These are phyloP conservation scores for Eupsittula cactorum DNA, from an alignment of 2,113 vertebrate species.

Conservation along the genomic window DNA sequence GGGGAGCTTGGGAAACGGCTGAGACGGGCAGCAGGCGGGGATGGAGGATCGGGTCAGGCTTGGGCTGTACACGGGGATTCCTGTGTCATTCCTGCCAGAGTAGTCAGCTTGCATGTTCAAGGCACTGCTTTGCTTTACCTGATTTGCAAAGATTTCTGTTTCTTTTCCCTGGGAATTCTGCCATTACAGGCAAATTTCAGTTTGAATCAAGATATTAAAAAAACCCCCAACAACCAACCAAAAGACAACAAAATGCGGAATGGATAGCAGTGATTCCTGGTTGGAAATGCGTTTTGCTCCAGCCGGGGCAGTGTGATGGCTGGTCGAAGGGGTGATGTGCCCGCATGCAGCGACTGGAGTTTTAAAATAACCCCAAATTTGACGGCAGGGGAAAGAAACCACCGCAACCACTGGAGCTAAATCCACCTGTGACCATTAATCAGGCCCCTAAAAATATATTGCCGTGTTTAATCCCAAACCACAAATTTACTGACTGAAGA, in stretches of 20 bases:
- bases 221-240: rapidly evolving
- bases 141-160: neutral
- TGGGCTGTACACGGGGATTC: neutral
- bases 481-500: neutral
- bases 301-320: neutral
- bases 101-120: rapidly evolving
- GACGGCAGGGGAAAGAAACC: conserved; percentile 8
- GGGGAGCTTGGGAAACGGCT: neutral
- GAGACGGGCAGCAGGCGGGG: neutral
- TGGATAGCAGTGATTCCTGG: neutral
- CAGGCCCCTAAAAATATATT: conserved; percentile 48
- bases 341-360: neutral
- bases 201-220: neutral
- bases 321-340: neutral
- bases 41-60: neutral
- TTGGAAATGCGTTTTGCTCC: neutral
- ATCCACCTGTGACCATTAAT: conserved; percentile 56
- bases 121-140: neutral
- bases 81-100: neutral
- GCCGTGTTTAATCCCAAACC: conserved; percentile 30
- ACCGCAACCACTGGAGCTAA: neutral
- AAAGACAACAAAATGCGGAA: neutral
- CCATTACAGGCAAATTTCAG: neutral
- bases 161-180: neutral
- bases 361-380: conserved; percentile 48